Percentiles rank a stretch among this genome's conserved stretches.
Conservation (phyloP, 2,888 invertebrate genomes). For the Nephrotoma guestfalica region DNA sequence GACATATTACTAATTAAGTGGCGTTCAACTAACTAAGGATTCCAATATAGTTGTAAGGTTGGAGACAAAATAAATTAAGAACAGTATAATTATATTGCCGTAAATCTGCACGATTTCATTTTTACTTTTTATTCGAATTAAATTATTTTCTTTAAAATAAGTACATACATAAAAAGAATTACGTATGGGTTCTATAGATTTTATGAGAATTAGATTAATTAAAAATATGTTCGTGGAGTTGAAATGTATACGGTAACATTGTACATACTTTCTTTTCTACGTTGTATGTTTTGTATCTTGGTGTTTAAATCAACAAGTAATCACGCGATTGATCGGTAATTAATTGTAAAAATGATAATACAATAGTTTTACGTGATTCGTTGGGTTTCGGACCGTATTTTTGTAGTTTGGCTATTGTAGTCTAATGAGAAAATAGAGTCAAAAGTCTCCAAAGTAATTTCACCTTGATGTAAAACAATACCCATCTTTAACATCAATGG, state of each 20-base stretch:
- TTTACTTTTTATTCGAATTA: background rate
- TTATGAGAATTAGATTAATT: background rate
- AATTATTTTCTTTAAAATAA: background rate
- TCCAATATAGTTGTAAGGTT: background rate
- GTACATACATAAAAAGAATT: background rate
- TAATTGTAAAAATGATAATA: background rate
- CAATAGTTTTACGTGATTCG: background rate
- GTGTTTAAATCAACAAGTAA: background rate
- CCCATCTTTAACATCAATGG: too few species aligned
- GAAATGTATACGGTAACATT: background rate
- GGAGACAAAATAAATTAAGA: background rate
- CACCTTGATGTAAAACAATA: too few species aligned
- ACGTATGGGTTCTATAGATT: background rate
- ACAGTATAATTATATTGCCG: background rate
- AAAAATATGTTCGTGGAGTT: background rate
- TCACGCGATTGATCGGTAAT: background rate
- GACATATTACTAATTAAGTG: background rate
- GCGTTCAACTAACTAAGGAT: background rate
- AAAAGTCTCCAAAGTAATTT: too few species aligned
- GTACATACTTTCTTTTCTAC: background rate
- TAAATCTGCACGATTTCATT: background rate
- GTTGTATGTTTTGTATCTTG: background rate
- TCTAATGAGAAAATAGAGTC: too few species aligned
- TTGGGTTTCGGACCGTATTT: too few species aligned
- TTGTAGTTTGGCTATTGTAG: too few species aligned